Evolutionary conservation across 2,888 invertebrate genomes (phyloP), one percentile per base, ranked within the genome.

Genomic region (Drosophila kambysellisi): DNA sequence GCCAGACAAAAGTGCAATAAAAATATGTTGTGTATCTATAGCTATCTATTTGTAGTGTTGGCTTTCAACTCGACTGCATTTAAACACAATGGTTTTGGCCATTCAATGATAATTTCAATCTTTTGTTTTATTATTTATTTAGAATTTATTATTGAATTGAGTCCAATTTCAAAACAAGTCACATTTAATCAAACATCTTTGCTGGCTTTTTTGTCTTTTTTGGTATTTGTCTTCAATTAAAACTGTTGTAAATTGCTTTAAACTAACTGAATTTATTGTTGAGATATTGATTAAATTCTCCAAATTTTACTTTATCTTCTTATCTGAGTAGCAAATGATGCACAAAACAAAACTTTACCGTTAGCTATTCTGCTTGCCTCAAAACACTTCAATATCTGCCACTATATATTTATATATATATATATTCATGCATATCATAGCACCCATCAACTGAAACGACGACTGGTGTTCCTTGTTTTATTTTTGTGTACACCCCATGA

Each of bases 1-100:
- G 68, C 61, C 61, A 60, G 41, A 72, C 78, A 68, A 67, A 58
- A 60, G 64, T 56, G 48, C 58, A 62, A 51, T 53, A 33, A 39
- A 33, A 39, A 29, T 50, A 29, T 6, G 11, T 25, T 43, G 20
- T 43, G 1, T 25, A 48, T 25, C 25, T 2, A 4, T 48, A 2
- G 25, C 3, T 4, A 8, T 48, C 4, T 50, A 25, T 50, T 15
- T 30, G 9, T 33, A 4, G 9, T 46, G 37, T 53, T 52, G 7
- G n/a, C 29, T 53, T 29, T 7, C 29, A 61, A 41, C 25, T 39
- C 25, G 39, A 39, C 25, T 33, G 57, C 32, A 37, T 29, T 32
- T 8, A 20, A 41, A 50, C 52, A 73, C 46, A 46, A 61, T 43
- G 8, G 51, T 51, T 39, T 39, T 29, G 29, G 46, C 46, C 15